Evolutionary conservation across 2,888 invertebrate genomes (phyloP).

Genomic region (Cecidostiba fungosa): DNA sequence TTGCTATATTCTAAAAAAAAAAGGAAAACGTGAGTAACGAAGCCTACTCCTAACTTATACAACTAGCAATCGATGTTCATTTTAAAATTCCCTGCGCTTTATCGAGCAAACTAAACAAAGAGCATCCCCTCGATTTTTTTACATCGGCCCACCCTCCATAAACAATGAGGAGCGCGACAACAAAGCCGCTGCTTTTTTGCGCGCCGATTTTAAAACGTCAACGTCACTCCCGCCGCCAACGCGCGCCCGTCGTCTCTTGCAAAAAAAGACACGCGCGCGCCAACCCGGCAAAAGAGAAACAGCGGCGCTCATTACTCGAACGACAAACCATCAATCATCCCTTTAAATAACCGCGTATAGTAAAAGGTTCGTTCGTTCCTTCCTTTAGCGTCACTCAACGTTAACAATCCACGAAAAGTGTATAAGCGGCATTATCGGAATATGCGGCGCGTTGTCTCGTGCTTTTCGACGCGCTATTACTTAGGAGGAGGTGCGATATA

Average conservation of each 20-base stretch:
- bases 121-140: not conserved
- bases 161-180: constrained; percentile 38
- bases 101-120: constrained; percentile 7
- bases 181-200: constrained; percentile 22
- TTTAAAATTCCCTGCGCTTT: not conserved
- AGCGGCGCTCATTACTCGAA: constrained; percentile 54
- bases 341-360: constrained; percentile 56
- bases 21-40: not conserved
- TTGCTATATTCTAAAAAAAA: not conserved
- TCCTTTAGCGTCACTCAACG: constrained; percentile 56
- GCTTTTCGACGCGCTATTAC: constrained; percentile 53
- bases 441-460: not conserved
- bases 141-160: not conserved
- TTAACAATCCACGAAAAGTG: constrained; percentile 59
- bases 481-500: constrained; percentile 40
- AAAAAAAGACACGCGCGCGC: not conserved
- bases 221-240: constrained; percentile 30
- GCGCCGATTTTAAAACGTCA: constrained; percentile 50
- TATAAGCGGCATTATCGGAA: constrained; percentile 54
- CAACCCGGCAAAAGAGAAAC: constrained; percentile 34
- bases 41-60: not conserved
- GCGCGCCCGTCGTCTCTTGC: constrained; percentile 14
- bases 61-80: not conserved
- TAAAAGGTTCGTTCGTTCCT: constrained; percentile 23
- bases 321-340: constrained; percentile 61